These are phyloP conservation scores for Sorex maritimensis DNA, from an alignment of 2,797 vertebrate species.

Conservation along the genomic window DNA sequence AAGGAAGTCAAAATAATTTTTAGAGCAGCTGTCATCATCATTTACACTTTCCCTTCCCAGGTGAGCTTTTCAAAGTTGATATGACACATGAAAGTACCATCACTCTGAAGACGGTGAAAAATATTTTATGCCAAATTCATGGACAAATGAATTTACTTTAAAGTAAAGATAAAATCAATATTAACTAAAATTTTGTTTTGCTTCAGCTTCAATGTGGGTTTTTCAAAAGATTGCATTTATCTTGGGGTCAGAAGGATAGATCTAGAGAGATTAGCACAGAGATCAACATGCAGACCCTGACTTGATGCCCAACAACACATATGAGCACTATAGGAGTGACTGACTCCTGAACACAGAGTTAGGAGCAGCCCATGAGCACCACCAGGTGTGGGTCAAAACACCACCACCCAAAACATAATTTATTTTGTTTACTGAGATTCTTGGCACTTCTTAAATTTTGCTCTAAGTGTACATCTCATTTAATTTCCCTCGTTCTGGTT, in stretches of 20 bases:
- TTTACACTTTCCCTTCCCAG: not conserved
- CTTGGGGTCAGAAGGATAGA: too few relatives aligned
- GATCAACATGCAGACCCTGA: too few relatives aligned
- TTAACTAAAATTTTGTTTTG: conserved; percentile 25
- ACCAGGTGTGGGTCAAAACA: too few relatives aligned
- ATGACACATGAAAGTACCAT: not conserved
- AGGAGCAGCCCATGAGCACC: too few relatives aligned
- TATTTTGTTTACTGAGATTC: conserved; percentile 25
- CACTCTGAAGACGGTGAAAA: not conserved
- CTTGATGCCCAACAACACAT: too few relatives aligned
- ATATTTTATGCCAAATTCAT: not conserved
- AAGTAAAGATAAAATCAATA: conserved; percentile 2
- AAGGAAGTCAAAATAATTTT: not conserved
- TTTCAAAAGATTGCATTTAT: conserved; percentile 34
- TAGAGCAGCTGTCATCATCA: not conserved
- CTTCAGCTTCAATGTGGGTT: not conserved
- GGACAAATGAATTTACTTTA: not conserved
- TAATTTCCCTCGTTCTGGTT: not conserved
- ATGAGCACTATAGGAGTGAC: too few relatives aligned
- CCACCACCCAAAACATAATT: not conserved
- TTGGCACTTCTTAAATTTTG: not conserved
- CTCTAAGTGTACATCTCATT: not conserved
- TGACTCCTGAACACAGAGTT: too few relatives aligned
- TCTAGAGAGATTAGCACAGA: too few relatives aligned
- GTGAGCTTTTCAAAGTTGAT: not conserved